Conservation (phyloP, 2,888 invertebrate species). For the Embidobia sp. region DNA sequence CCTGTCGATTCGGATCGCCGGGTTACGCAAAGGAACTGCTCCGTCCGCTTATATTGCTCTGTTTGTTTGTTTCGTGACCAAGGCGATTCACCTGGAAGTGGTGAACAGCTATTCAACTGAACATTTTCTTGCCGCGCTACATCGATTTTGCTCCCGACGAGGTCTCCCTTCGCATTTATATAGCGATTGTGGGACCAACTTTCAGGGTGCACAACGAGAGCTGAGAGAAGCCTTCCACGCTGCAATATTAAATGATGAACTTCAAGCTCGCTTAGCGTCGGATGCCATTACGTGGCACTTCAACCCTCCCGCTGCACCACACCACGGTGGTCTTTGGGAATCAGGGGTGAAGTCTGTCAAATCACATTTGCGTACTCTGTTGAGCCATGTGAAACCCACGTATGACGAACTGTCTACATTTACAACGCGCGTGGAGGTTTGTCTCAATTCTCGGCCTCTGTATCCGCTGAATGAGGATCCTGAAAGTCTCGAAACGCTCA, state of each 20-base stretch:
- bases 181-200: constrained; percentile 19
- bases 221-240: not conserved
- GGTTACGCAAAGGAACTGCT: constrained; percentile 23
- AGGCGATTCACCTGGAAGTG: constrained; percentile 16
- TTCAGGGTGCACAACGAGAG: constrained; percentile 1
- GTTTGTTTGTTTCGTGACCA: constrained; percentile 32
- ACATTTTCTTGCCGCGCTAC: constrained; percentile 36
- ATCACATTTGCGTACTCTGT: not conserved
- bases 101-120: constrained; percentile 29
- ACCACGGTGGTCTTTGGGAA: constrained; percentile 14
- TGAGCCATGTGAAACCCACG: not conserved
- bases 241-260: not conserved
- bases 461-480: not conserved
- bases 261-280: not conserved
- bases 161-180: constrained; percentile 2
- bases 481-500: not conserved
- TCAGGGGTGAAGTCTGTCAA: constrained; percentile 4
- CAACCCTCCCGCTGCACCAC: constrained; percentile 5
- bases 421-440: not conserved
- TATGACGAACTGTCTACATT: constrained; percentile 8
- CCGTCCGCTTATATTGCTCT: constrained; percentile 47
- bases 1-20: constrained; percentile 12
- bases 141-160: constrained; percentile 13
- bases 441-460: constrained; percentile 12
- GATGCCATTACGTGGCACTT: not conserved